These are phyloP conservation scores for Eudasyphora cyanicolor DNA, from an alignment of 2,888 invertebrate species.

Conservation along the genomic window DNA sequence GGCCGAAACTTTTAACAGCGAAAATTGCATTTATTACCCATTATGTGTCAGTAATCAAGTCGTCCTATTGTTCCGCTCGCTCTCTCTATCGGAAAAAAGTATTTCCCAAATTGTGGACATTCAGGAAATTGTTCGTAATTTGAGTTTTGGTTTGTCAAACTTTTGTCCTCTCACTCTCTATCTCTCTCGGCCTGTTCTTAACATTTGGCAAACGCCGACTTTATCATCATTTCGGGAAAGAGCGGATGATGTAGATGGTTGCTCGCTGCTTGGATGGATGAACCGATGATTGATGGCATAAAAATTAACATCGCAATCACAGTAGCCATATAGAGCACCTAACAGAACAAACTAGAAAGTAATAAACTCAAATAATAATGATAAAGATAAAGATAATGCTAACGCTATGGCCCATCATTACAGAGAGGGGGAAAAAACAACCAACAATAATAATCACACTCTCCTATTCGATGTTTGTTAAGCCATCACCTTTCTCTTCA, in stretches of 20 bases:
- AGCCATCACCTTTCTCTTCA: background rate
- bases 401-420: too few relatives aligned
- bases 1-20: background rate
- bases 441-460: background rate
- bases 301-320: background rate
- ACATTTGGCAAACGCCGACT: background rate
- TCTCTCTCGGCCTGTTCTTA: background rate
- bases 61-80: background rate
- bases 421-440: background rate
- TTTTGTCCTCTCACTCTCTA: background rate
- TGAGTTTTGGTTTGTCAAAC: constrained; percentile 7
- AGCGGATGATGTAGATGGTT: background rate
- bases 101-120: background rate
- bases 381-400: background rate
- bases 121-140: constrained; percentile 4
- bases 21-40: background rate
- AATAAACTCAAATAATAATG: background rate
- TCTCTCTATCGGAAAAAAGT: background rate
- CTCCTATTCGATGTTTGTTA: background rate
- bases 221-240: constrained; percentile 2
- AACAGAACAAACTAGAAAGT: background rate
- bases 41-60: background rate
- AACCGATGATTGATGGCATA: constrained; percentile 3
- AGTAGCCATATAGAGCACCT: background rate
- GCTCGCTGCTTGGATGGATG: background rate